Evolutionary conservation across 1,140 invertebrate genomes (phyloP), one percentile per base, ranked within the genome.

Genomic region (Drosophila willistoni): DNA sequence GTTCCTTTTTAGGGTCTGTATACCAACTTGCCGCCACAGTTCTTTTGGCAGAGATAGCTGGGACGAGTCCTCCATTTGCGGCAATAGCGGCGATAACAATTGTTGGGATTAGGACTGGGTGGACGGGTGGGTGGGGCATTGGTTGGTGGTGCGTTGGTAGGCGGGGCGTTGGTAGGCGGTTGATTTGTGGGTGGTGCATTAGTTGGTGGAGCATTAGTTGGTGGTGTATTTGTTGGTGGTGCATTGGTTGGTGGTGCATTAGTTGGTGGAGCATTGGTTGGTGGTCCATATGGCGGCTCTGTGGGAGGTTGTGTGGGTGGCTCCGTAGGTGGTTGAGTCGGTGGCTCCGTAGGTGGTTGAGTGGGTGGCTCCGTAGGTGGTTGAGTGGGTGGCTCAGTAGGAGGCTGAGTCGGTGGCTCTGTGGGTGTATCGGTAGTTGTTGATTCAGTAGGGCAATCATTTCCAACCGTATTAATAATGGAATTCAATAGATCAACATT

Each of bases 61-160:
- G 83, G 83, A 10, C 83, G 76, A 25, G 69, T 63, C 19, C 83
- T 68, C 84, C 83, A 87, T 59, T 77, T 87, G 64, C 84, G 79
- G 39, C 83, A 87, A 51, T 87, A 87, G 41, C 83, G 77, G 7
- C 83, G 84, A 71, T 87, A 87, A 34, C 83, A 87, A 9, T 63
- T 69, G 56, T 70, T 83, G 22, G 84, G 83, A 56, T 65, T 87
- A 7, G 83, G 83, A 7, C 83, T 69, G 0, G 82, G 71, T 9
- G 81, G 81, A 1, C 13, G 29, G 0, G 73, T 80, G 2, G 78
- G 78, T 1, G 78, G 78, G 0, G 12, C 0, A 5, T 36, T 36
- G 34, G 14, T 19, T 0, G 44, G 44, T 22, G 44, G 44, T 22
- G 14, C 7, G 77, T 77, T 9, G 77, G 64, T 12, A 77, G 44